Evolutionary conservation across 2,113 vertebrate genomes (phyloP), one percentile per base, ranked within the genome.

Genomic region (Paraplagusia blochii): DNA sequence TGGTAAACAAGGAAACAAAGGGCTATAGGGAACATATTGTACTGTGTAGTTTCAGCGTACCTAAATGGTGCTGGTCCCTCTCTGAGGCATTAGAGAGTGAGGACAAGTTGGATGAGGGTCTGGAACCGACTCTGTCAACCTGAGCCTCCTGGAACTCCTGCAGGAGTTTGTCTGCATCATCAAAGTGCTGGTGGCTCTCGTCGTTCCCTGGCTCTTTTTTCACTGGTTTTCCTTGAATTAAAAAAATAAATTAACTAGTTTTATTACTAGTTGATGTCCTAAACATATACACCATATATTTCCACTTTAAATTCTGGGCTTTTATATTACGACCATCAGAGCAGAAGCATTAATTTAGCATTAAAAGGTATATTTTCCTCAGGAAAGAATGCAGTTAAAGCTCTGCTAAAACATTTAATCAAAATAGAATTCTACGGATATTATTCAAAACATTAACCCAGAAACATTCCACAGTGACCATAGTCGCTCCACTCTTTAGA

Each of bases 61-160:
- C 95, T 63, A 95, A 88, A 76, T 96, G 95, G 59, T 96, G 96
- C 39, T 94, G 95, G 60, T 99, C 95, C 67, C 95, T 90, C 78
- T 98, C 96, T 0, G 97, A 99, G 13, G 93, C 69, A 49, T 96
- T 98, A 59, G 97, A 99, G 56, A 98, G 91, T 5, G 97, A 99
- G 62, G 95, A 98, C 75, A 99, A 84, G 72, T 97, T 98, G 48
- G 97, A 99, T 0, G 97, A 95, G 0, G 96, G 96, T 63, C 94
- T 91, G 38, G 95, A 99, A 64, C 95, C 93, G 4, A 95, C 94
- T 19, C 95, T 83, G 49, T 99, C 96, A 0, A 90, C 92, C 76
- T 97, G 95, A 1, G 91, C 92, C 19, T 98, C 95, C 38, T 99
- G 96, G 67, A 98, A 94, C 71, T 98, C 97, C 84, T 97, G 97